Conservation (phyloP, 2,113 vertebrate species). For the Lepus americanus region DNA sequence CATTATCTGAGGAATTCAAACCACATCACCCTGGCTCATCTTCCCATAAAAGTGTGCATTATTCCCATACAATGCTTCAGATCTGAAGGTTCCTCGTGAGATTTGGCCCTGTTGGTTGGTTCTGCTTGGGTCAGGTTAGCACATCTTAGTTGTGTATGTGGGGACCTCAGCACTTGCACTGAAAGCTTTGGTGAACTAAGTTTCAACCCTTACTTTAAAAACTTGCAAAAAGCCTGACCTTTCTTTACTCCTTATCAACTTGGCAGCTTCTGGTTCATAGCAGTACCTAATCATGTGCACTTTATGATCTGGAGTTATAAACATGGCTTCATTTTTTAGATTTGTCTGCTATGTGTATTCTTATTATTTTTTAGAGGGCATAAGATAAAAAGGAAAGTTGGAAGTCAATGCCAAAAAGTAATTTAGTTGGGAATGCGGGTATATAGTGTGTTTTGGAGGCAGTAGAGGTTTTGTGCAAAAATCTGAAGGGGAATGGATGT, state of each 20-base stretch:
- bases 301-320: constrained; percentile 68
- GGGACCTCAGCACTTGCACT: not conserved
- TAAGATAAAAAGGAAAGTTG: not conserved
- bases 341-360: constrained; percentile 43
- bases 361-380: constrained; percentile 11
- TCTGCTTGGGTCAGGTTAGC: not conserved
- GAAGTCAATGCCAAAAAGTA: constrained; percentile 34
- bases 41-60: not conserved
- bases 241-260: constrained; percentile 33
- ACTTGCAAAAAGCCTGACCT: not conserved
- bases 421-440: constrained; percentile 29
- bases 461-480: not conserved
- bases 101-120: not conserved
- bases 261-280: constrained; percentile 62
- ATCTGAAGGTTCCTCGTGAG: not conserved
- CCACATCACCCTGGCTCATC: no score
- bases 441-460: not conserved
- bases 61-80: not conserved
- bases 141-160: not conserved
- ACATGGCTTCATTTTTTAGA: constrained; percentile 68
- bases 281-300: not conserved
- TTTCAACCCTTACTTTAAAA: constrained; percentile 32
- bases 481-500: not conserved
- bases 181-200: not conserved
- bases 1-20: not conserved